These are phyloP conservation scores for Premnoplex brunnescens DNA, from an alignment of 2,797 vertebrate genomes.

Conservation along the genomic window DNA sequence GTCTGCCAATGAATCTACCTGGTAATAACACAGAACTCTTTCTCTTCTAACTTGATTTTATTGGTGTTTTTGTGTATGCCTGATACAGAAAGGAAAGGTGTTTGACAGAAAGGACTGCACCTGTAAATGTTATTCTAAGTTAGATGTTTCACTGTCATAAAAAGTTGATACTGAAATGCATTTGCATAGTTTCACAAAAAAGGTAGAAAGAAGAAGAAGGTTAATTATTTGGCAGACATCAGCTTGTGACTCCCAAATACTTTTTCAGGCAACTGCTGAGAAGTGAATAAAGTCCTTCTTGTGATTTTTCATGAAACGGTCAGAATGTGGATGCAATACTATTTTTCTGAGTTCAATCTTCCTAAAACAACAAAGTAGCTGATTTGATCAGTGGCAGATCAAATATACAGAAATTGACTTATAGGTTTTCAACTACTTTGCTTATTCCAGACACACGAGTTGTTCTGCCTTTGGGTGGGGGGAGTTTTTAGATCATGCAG, in stretches of 20 bases:
- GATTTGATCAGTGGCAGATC: background rate
- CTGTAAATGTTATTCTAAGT: background rate
- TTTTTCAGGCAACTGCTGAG: background rate
- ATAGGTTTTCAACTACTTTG: background rate
- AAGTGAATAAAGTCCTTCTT: background rate
- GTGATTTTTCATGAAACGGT: background rate
- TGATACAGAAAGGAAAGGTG: background rate
- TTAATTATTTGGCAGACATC: background rate
- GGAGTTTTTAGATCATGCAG: background rate
- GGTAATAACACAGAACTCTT: slow-evolving; percentile 66
- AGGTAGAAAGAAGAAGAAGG: background rate
- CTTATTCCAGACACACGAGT: background rate
- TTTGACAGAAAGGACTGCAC: background rate
- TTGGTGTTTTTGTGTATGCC: background rate
- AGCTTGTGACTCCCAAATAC: background rate
- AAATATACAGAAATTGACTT: background rate
- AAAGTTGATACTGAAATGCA: background rate
- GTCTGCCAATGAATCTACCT: slow-evolving; percentile 83
- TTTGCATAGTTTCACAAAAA: background rate
- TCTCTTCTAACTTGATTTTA: background rate
- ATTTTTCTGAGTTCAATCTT: background rate
- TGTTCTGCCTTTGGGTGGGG: background rate
- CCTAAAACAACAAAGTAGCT: background rate
- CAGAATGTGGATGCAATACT: background rate
- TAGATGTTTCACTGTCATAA: background rate